phyloP scores from a whole-genome alignment of 1,140 invertebrate genomes.

The Drosophila kikkawai region DNA sequence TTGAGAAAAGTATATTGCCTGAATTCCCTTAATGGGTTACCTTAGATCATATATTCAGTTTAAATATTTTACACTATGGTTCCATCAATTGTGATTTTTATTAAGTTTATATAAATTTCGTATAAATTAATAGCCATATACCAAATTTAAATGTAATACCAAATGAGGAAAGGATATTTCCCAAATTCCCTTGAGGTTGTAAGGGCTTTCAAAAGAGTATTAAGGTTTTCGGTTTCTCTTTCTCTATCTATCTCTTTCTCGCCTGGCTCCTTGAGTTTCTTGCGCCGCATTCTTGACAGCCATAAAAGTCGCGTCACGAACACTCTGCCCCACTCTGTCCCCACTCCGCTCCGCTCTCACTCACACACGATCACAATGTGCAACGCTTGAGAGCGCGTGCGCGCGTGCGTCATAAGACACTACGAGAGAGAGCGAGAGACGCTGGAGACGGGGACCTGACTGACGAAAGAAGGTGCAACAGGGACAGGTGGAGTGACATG shows the following conservation, averaged over 20 bases:
- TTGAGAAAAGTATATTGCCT: no score
- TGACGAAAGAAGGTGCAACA: conserved; percentile 22
- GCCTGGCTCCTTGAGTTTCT: conserved; percentile 17
- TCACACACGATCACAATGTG: conserved; percentile 45
- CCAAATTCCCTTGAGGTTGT: not conserved
- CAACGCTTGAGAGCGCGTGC: conserved; percentile 64
- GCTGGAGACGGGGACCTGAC: no score
- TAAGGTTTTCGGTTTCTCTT: not conserved
- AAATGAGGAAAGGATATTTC: not conserved
- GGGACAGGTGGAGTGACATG: conserved; percentile 21
- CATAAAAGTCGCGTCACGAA: conserved; percentile 59
- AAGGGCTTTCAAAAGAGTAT: not conserved
- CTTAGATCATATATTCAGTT: no score
- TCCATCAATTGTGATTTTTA: not conserved
- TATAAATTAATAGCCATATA: not conserved
- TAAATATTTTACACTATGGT: not conserved
- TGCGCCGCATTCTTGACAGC: conserved; percentile 65
- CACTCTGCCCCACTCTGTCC: not conserved
- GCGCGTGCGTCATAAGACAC: conserved; percentile 41
- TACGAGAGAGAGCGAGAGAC: not conserved
- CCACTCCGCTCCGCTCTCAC: conserved; percentile 1
- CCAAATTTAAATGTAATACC: not conserved
- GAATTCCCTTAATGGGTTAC: no score
- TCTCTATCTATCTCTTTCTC: not conserved
- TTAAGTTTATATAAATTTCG: not conserved